Evolutionary conservation across 2,888 invertebrate genomes (phyloP).

Genomic region (Fragum fragum): DNA sequence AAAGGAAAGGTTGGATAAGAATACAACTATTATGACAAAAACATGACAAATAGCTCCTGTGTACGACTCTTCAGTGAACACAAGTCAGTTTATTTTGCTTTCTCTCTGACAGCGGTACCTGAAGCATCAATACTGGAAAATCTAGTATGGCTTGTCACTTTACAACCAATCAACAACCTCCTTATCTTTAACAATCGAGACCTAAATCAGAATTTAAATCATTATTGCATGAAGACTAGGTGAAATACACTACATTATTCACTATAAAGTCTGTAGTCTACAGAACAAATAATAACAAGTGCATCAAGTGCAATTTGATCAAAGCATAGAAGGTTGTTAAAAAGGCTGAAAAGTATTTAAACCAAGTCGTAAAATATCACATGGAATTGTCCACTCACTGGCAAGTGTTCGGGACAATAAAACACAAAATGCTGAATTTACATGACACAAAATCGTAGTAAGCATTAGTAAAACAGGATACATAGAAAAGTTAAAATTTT

Average conservation of each 20-base stretch:
- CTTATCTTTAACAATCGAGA: background rate
- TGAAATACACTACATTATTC: too few species aligned
- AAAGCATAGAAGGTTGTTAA: background rate
- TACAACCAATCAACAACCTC: conserved; percentile 1
- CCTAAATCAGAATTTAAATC: too few species aligned
- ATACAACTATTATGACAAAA: background rate
- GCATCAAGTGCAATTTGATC: background rate
- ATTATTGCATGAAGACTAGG: too few species aligned
- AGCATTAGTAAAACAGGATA: conserved; percentile 46
- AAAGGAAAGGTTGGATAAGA: too few species aligned
- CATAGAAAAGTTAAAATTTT: conserved; percentile 63
- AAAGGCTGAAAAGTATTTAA: background rate
- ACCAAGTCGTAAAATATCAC: conserved; percentile 54
- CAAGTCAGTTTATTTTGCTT: background rate
- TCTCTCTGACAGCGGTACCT: background rate
- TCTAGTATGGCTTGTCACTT: background rate
- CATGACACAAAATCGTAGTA: conserved; percentile 43
- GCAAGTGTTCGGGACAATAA: conserved; percentile 50
- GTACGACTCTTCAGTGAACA: background rate
- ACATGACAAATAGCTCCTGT: background rate
- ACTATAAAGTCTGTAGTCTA: too few species aligned
- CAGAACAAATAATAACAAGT: too few species aligned
- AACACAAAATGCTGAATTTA: conserved; percentile 57
- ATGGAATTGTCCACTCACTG: conserved; percentile 51
- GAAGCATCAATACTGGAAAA: background rate